Base-by-base conservation (phyloP, 2,797 vertebrate species). In the Rhincodon typus region DNA sequence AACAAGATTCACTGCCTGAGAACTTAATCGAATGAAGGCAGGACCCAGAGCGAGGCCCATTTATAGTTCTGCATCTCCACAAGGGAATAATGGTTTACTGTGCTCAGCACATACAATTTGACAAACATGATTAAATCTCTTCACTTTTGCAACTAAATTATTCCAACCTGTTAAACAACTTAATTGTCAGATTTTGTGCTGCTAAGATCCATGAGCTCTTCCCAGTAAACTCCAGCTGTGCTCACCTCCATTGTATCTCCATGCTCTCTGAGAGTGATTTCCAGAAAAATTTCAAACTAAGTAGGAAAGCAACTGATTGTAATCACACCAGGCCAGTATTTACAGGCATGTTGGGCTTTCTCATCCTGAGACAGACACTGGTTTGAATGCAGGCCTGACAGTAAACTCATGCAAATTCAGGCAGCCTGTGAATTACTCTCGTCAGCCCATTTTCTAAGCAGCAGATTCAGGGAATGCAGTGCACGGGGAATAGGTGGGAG, bases 41-140 rank as follows among this genome's bases (percentile, higher is more conserved):
- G 30, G 46, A 13, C 70, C 53, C 67, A n/a, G 69, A 95, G 42
- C 19, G 46, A 72, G 46, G 38, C 57, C 94, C 57, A 67, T 74
- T 96, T 62, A 96, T 95, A 95, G 67, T 95, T 96, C 70, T 94
- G 74, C 96, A 95, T 96, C 96, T 96, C 79, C n/a, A 95, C 72
- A 34, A 96, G 4, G 87, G 90, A 96, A 96, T 90, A 74, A 77
- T 77, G 95, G 74, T 96, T 95, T 57, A 70, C 69, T 72, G 70
- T 86, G 74, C 34, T 96, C 90, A 95, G 86, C 86, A 72, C 95
- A 96, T 10, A 96, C 15, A 96, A 0, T 94, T 97, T 97, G 94
- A 77, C 96, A 96, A 96, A 96, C 0, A 0, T 30, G 7, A 96
- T 97, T 96, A 96, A 96, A 96, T 95, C 30, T 95, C 42, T 91